Percentiles rank a stretch among this genome's conserved stretches.
These are phyloP conservation scores for Oncorhynchus nerka DNA, from an alignment of 2,113 vertebrate genomes.

Conservation along the genomic window DNA sequence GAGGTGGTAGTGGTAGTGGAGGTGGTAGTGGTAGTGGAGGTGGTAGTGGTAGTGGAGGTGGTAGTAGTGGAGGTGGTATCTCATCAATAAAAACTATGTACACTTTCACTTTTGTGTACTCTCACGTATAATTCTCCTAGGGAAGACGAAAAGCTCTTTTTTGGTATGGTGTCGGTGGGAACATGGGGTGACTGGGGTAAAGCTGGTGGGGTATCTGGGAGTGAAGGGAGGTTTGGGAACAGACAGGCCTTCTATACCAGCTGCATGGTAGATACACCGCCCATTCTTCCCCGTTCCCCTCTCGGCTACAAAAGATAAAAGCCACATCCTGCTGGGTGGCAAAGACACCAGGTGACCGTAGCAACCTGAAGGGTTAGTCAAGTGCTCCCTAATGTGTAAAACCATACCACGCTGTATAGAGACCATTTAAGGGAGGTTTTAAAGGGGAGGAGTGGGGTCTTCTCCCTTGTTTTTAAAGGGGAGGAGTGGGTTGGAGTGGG, in stretches of 20 bases:
- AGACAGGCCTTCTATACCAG: conserved; percentile 56
- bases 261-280: conserved; percentile 60
- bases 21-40: no score
- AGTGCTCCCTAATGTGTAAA: conserved; percentile 53
- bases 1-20: no score
- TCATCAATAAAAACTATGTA: no score
- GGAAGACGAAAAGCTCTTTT: not conserved
- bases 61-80: no score
- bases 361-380: conserved; percentile 67
- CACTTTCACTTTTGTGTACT: not conserved
- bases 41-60: no score
- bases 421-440: conserved; percentile 53
- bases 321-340: conserved; percentile 65
- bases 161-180: not conserved
- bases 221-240: conserved; percentile 35
- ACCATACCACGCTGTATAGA: conserved; percentile 62
- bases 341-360: conserved; percentile 74
- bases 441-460: conserved; percentile 30
- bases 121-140: not conserved
- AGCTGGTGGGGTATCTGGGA: not conserved
- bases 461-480: conserved; percentile 51
- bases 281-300: conserved; percentile 56
- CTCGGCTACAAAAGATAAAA: conserved; percentile 74
- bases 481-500: not conserved
- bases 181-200: not conserved